These are phyloP conservation scores for Pangasianodon gigas DNA, from an alignment of 2,113 vertebrate species.

Conservation along the genomic window DNA sequence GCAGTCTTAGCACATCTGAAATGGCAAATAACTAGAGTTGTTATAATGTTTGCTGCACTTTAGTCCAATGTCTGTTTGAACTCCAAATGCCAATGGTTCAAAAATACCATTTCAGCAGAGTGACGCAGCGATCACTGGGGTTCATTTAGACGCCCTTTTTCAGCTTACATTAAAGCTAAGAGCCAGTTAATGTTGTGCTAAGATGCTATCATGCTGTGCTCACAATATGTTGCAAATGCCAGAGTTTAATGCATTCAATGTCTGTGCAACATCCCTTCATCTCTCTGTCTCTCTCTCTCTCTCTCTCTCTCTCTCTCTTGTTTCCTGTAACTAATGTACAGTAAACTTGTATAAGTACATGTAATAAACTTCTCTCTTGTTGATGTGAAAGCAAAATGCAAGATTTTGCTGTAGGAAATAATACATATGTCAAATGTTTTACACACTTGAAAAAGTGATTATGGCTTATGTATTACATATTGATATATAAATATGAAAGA, in stretches of 20 bases:
- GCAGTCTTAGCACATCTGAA: not conserved
- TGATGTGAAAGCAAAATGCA: not conserved
- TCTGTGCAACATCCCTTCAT: slow-evolving; percentile 29
- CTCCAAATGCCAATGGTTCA: slow-evolving; percentile 30
- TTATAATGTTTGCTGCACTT: slow-evolving; percentile 15
- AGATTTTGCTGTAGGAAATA: not conserved
- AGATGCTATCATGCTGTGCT: slow-evolving; percentile 51
- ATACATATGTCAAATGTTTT: not conserved
- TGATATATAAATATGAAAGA: too few relatives aligned
- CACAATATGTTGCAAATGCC: slow-evolving; percentile 45
- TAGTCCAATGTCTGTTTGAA: slow-evolving; percentile 7
- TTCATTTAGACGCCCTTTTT: slow-evolving; percentile 37
- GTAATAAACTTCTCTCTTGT: not conserved
- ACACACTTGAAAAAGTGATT: too few relatives aligned
- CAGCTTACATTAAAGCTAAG: slow-evolving; percentile 42
- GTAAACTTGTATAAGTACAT: not conserved
- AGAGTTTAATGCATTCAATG: slow-evolving; percentile 52
- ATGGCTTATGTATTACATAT: too few relatives aligned
- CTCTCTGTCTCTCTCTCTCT: not conserved
- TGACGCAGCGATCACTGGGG: slow-evolving; percentile 12
- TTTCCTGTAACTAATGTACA: not conserved
- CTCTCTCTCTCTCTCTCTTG: not conserved
- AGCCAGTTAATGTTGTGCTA: slow-evolving; percentile 38
- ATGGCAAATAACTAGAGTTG: not conserved
- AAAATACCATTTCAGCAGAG: slow-evolving; percentile 16